Evolutionary conservation across 2,113 vertebrate genomes (phyloP), one percentile per base, ranked within the genome.

Genomic region (Lampris megalopsis): DNA sequence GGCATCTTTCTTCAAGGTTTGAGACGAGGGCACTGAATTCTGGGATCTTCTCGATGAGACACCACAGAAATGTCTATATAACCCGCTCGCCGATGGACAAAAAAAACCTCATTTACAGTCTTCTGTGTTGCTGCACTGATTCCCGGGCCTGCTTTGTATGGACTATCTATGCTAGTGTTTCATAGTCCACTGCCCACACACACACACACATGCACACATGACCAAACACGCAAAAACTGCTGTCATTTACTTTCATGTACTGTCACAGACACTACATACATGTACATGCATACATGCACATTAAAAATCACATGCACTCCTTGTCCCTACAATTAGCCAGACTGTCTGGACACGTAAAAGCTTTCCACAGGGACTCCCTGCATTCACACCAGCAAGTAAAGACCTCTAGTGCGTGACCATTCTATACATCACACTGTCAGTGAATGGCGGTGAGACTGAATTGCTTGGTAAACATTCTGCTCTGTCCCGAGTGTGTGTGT

Each of bases 401-500:
- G 43, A 36, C 13, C 9, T 10, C 37, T 37, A 36, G 35, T 53
- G 47, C 4, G 40, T 61, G 2, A 24, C 52, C 5, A 40, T 50
- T 79, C 49, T 73, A 35, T 64, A 69, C 72, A 82, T 77, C 35
- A 13, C 36, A 5, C 63, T 5, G 2, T 41, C 13, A 53, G 73
- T 72, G 40, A 67, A 3, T 10, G 24, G 61, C 9, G 36, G 68
- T 40, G 37, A 1, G 54, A 82, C 88, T 80, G 47, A 40, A 67
- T 89, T 89, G 75, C 83, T 73, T 0, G n/a, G 78, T 83, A 76
- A 91, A 91, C 84, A 82, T 47, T 50, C 40, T 65, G 47, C 62
- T 68, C 59, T 38, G 37, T 42, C 40, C 38, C 11, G 37, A 61
- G 5, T 63, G 73, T 60, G 72, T 3, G 5, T 69, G 13, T 53